Evolutionary conservation across 2,113 vertebrate species (phyloP), one percentile per base, ranked within the genome.

Genomic region (Carassius auratus): DNA sequence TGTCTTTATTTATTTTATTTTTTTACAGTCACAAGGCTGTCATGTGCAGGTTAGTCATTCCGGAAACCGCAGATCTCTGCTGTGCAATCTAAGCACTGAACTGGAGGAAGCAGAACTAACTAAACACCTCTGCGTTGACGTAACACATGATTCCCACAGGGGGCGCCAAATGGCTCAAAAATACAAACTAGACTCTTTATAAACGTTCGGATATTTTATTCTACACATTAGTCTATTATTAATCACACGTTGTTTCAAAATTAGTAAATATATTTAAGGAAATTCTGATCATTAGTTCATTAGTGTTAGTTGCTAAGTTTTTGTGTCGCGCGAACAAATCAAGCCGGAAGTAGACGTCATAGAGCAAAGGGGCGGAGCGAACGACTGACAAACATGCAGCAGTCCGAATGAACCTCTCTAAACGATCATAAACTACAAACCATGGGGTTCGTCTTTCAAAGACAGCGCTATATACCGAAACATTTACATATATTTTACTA

Each of bases 11-110:
- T 26, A 5, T 38, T 38, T 42, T 1, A 8, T 42, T 42, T 42
- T 42, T 42, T 7, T 42, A 1, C 6, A 7, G 62, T 85, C 84
- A 85, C 76, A 85, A 85, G 84, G 52, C 76, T 3, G 75, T 79
- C 84, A 85, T 79, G 84, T 71, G 84, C 21, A 9, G 12, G 23
- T 59, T 79, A 55, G 66, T 83, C 81, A 73, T 4, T 15, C 48
- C 23, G 19, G 26, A 36, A 69, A 52, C 21, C 17, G 0, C 45
- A 42, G 42, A 19, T 33, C 17, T 12, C 10, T 48, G 21, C 55
- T 10, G 7, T 61, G 33, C 19, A 77, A 13, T 48, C n/a, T 38
- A 38, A 61, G 8, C 15, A 62, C 57, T 14, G 76, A 36, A 8
- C 48, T 33, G n/a, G 9, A 73, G 2, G 36, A 55, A 57, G 14